phyloP scores from a whole-genome alignment of 2,113 vertebrate species.

The Podarcis raffonei region DNA sequence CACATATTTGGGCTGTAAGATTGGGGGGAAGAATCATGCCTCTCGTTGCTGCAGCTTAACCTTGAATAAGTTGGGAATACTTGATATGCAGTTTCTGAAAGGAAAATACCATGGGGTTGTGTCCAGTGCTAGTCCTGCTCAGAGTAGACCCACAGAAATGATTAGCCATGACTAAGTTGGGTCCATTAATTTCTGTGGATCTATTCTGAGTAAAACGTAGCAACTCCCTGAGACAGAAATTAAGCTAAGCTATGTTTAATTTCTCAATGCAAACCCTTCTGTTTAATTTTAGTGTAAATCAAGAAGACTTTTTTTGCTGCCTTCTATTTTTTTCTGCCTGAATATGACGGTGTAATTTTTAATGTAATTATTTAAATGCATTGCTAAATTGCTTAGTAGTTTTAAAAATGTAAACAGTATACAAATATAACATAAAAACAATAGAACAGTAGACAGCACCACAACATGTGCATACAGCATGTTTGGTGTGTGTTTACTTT shows the following conservation, averaged over 20 bases:
- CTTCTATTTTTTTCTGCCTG: neutral
- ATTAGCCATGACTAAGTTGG: too few species aligned
- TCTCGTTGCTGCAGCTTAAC: neutral
- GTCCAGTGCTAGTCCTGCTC: too few species aligned
- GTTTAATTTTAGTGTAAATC: conserved; percentile 5
- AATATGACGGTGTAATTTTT: neutral
- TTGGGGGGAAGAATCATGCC: neutral
- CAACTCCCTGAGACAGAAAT: neutral
- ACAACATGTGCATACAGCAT: neutral
- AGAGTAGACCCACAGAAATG: too few species aligned
- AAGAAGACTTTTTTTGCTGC: neutral
- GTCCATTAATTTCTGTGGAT: too few species aligned
- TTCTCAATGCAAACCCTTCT: neutral
- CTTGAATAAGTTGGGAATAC: neutral
- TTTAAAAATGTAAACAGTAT: too few species aligned
- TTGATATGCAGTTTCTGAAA: neutral
- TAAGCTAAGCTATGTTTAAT: neutral
- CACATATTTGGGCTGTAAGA: neutral
- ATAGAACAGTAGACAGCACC: too few species aligned
- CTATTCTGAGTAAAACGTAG: too few species aligned
- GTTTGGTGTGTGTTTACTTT: too few species aligned
- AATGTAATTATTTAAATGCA: too few species aligned
- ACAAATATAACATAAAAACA: too few species aligned
- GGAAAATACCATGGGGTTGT: neutral
- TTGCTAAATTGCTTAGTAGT: too few species aligned